Conservation (phyloP, 2,888 invertebrate species). For the Chesias legatella region DNA sequence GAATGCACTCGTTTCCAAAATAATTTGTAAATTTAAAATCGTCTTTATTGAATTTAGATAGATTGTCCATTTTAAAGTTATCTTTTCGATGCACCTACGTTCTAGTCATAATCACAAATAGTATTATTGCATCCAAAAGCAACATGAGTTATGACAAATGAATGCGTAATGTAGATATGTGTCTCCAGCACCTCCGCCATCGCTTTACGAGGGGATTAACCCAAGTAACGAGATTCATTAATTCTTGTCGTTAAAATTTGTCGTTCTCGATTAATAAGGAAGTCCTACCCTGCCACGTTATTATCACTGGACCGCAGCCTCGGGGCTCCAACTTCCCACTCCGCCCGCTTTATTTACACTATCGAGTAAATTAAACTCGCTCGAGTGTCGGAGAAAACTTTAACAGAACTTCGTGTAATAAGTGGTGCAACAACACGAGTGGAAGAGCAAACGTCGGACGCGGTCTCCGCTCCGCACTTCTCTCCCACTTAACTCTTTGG, state of each 20-base stretch:
- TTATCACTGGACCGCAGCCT: slow-evolving; percentile 75
- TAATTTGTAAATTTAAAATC: too few species aligned
- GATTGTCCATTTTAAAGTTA: too few species aligned
- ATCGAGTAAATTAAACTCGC: slow-evolving; percentile 81
- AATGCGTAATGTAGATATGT: slow-evolving; percentile 38
- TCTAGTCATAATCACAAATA: not conserved
- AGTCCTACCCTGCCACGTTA: slow-evolving; percentile 73
- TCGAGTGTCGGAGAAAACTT: slow-evolving; percentile 78
- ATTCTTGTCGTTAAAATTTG: slow-evolving; percentile 82
- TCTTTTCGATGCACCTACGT: too few species aligned
- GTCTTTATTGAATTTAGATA: too few species aligned
- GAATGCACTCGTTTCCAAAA: too few species aligned
- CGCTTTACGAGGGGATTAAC: slow-evolving; percentile 81
- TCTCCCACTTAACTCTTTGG: slow-evolving; percentile 79
- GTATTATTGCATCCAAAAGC: slow-evolving; percentile 13
- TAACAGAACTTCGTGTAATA: slow-evolving; percentile 81
- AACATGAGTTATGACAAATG: slow-evolving; percentile 32
- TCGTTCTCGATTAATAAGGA: slow-evolving; percentile 82
- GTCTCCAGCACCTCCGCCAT: slow-evolving; percentile 69
- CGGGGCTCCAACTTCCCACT: slow-evolving; percentile 73
- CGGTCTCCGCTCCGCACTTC: slow-evolving; percentile 76
- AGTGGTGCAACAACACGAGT: slow-evolving; percentile 81
- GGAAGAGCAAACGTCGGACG: slow-evolving; percentile 80
- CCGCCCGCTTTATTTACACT: slow-evolving; percentile 80
- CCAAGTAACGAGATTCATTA: slow-evolving; percentile 82